phyloP scores from a whole-genome alignment of 2,888 invertebrate species.

The Ophion slaviceki region DNA sequence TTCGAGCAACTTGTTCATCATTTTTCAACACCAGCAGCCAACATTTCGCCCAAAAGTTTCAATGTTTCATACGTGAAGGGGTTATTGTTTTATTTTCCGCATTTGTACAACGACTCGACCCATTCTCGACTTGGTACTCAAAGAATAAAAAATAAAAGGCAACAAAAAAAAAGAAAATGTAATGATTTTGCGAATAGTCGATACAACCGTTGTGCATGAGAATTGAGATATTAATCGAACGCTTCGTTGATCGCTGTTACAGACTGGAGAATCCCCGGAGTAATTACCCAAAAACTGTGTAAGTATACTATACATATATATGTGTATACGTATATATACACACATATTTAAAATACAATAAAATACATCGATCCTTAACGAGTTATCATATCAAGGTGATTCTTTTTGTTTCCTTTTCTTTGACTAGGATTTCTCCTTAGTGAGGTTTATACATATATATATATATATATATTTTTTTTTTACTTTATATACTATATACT shows the following conservation, averaged over 20 bases:
- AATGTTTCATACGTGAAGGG: slow-evolving; percentile 1
- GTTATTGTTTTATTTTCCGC: not conserved
- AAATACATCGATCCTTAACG: slow-evolving; percentile 75
- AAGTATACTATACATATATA: slow-evolving; percentile 48
- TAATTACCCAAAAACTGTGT: slow-evolving; percentile 43
- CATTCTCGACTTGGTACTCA: not conserved
- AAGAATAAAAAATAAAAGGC: not conserved
- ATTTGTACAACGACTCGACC: not conserved
- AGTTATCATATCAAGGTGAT: slow-evolving; percentile 64
- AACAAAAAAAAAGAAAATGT: slow-evolving; percentile 6
- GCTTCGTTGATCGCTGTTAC: slow-evolving; percentile 50
- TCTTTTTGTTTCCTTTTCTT: slow-evolving; percentile 67
- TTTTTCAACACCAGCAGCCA: not conserved
- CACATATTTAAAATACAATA: slow-evolving; percentile 71
- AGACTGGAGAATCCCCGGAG: slow-evolving; percentile 31
- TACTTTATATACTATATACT: slow-evolving; percentile 70
- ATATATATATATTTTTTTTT: slow-evolving; percentile 57
- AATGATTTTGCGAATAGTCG: slow-evolving; percentile 35
- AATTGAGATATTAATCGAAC: slow-evolving; percentile 49
- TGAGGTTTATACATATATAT: slow-evolving; percentile 71
- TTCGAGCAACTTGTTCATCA: not conserved
- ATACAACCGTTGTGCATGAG: slow-evolving; percentile 45
- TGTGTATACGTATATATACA: slow-evolving; percentile 25
- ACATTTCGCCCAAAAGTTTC: not conserved
- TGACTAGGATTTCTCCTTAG: slow-evolving; percentile 79